Evolutionary conservation across 2,888 invertebrate genomes (phyloP), one percentile per base, ranked within the genome.

Genomic region (Campaea margaritaria): DNA sequence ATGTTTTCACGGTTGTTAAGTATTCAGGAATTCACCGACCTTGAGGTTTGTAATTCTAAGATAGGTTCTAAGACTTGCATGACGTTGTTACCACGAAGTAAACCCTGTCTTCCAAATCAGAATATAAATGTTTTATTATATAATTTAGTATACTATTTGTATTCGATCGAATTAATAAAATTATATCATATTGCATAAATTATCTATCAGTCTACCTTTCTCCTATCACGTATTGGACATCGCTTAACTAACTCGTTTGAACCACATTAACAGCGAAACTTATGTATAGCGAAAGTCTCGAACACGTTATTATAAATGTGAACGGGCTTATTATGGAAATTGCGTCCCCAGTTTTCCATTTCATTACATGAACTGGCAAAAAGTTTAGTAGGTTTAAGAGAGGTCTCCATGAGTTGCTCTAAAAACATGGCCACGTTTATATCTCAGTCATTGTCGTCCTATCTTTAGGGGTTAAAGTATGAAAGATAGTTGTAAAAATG

Each of bases 231-330:
- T 31, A 43, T 41, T 39, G 14, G 42, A 14, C 31, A 48, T 42
- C 45, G 13, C 47, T 43, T 58, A 64, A 47, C 34, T 39, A 59
- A 59, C 59, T 50, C 41, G 59, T 59, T 59, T 49, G 13, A 27
- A 48, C 21, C 12, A 36, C 43, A 38, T 58, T 39, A 43, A 16
- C 14, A 43, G 58, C 49, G 53, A 49, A 49, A 59, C 58, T 59
- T 58, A 44, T 44, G n/a, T 44, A 45, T 46, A 59, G 87, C 79
- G 89, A 89, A 91, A 89, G 89, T 87, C 72, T 76, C 74, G 70
- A 73, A 68, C 72, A 70, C 69, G 71, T 75, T 74, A 77, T 80
- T 75, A 77, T 76, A 76, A 76, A 75, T 73, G 74, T 74, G 75
- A 76, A 72, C 69, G 49, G 45, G 44, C 51, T 54, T 58, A 76